A percentile compares a stretch with the other conserved stretches of the same genome.
These are phyloP conservation scores for Drosophila melanosoma DNA, from an alignment of 2,888 invertebrate genomes.

Conservation along the genomic window DNA sequence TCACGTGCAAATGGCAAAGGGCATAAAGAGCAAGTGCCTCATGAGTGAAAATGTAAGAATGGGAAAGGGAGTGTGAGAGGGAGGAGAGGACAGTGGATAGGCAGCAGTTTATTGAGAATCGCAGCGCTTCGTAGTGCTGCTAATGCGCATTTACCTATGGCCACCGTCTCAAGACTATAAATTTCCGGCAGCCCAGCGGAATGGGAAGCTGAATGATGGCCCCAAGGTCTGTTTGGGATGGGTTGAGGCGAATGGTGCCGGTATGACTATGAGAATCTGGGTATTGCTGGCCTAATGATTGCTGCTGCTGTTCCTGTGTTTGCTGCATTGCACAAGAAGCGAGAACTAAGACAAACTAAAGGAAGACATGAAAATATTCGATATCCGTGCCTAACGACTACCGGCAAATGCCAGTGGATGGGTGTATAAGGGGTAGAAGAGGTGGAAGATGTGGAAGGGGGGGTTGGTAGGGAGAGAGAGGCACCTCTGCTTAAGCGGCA, in stretches of 20 bases:
- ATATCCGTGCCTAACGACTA: conserved; percentile 79
- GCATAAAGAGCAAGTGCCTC: not conserved
- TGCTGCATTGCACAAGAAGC: conserved; percentile 46
- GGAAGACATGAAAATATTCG: conserved; percentile 81
- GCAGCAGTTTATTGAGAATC: conserved; percentile 22
- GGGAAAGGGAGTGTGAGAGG: not conserved
- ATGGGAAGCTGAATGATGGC: conserved; percentile 18
- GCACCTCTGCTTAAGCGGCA: conserved; percentile 49
- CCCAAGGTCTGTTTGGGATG: not conserved
- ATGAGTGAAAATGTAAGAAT: not conserved
- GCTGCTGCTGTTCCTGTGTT: conserved; percentile 8
- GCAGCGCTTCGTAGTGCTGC: conserved; percentile 36
- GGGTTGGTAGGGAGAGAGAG: not conserved
- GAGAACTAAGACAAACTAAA: conserved; percentile 77
- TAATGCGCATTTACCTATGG: conserved; percentile 72
- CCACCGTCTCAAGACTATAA: conserved; percentile 66
- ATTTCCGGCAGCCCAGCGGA: conserved; percentile 56
- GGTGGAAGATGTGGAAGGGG: not conserved
- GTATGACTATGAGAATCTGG: conserved; percentile 3
- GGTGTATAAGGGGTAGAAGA: too few relatives aligned
- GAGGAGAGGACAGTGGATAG: not conserved
- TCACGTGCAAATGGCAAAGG: conserved; percentile 25
- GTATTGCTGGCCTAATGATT: conserved; percentile 63
- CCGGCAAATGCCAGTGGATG: conserved; percentile 28
- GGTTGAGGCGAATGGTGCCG: not conserved